Base-by-base conservation (phyloP, 2,888 invertebrate species). In the Gymnocheta viridis region DNA sequence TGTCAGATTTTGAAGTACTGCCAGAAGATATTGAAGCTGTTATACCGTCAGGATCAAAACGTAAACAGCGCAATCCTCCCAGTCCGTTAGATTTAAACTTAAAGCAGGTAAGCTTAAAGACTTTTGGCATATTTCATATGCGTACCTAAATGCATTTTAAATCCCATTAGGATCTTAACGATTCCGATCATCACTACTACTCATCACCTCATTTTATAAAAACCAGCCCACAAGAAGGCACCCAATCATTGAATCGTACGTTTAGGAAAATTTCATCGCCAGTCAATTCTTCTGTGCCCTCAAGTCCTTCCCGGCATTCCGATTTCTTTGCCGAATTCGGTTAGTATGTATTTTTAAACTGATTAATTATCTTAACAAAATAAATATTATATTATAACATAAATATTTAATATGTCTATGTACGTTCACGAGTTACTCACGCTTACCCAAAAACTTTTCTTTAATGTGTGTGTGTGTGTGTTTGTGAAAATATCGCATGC, bases 291-390 rank as follows among this genome's bases (percentile, higher is more conserved):
- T 95, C 95, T 5, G 94, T 95, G 19, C 95, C 96, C 0, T 95
- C 95, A 80, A 95, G 95, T 89, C 95, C 95, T 0, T 94, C 93
- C 86, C 92, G 94, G 86, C 93, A 94, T 87, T 94, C 94, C 24
- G 94, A 94, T 49, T 95, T 95, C 92, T 94, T 94, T 90, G 94
- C 94, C 82, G 95, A 95, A 90, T 93, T 93, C 89, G 95, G 95
- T 94, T 87, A 92, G 93, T 92, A 80, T 62, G 69, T 10, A 32
- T 47, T 5, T 7, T 22, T 6, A 22, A 4, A 49, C 4, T 32
- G 32, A 32, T 32, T 32, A n/a, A n/a, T n/a, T n/a, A n/a, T n/a
- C n/a, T n/a, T n/a, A n/a, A n/a, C n/a, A n/a, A n/a, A n/a, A n/a
- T n/a, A n/a, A n/a, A n/a, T n/a, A n/a, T n/a, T n/a, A n/a, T n/a